Conservation (phyloP, 2,113 vertebrate genomes). For the Ceyx margarethae region DNA sequence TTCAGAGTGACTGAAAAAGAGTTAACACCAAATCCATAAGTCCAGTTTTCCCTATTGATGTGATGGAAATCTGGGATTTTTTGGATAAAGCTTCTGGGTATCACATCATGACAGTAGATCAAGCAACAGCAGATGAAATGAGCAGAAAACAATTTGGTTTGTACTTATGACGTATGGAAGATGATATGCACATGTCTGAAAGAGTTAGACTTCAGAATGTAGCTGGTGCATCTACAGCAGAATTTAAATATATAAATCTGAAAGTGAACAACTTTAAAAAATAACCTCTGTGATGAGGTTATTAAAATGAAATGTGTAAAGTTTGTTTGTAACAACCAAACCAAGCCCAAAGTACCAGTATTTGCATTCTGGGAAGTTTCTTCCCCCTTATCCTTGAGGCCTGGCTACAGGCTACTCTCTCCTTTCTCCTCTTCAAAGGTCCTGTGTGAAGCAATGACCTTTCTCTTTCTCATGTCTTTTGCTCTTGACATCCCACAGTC, state of each 20-base stretch:
- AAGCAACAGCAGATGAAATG: neutral
- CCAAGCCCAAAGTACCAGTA: neutral
- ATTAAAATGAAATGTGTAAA: neutral
- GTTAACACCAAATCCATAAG: neutral
- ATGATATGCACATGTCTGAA: neutral
- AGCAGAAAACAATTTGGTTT: neutral
- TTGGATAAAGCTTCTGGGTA: neutral
- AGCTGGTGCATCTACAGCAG: neutral
- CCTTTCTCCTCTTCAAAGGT: neutral
- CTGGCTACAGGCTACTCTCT: neutral
- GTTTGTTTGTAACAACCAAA: neutral
- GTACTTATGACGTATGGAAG: neutral
- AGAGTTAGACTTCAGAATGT: slow-evolving; percentile 1
- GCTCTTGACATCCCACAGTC: neutral
- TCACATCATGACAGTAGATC: neutral
- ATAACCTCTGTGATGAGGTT: neutral
- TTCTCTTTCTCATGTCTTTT: neutral
- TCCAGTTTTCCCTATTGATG: neutral
- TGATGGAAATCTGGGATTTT: neutral
- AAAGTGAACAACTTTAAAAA: neutral
- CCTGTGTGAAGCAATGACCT: neutral
- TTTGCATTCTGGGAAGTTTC: neutral
- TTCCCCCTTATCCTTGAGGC: neutral
- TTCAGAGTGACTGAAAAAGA: neutral
- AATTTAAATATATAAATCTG: slow-evolving; percentile 24